Evolutionary conservation across 1,140 invertebrate species (phyloP), one percentile per base, ranked within the genome.

Genomic region (Maniola jurtina): DNA sequence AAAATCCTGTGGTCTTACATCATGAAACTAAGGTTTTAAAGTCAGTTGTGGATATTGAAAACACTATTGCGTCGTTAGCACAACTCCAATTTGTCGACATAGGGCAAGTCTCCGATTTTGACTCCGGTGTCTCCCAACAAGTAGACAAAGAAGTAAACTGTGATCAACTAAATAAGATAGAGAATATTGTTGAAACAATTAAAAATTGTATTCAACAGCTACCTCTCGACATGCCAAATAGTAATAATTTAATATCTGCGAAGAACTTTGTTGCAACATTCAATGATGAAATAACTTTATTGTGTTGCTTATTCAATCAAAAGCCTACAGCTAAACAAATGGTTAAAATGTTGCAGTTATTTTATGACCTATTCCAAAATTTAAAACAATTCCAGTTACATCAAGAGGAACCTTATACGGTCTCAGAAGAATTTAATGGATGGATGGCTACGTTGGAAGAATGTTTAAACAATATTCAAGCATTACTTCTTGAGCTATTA

Each of bases 291-390:
- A 81, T 87, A 61, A 72, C 66, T 4, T 67, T 85, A 36, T 66
- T 88, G 47, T 52, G 69, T 55, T 72, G 60, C 52, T 72, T 88
- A n/a, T 71, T 84, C 42, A 73, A 73, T 11, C 83, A 84, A 70
- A 68, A 61, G 48, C 62, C 71, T 34, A 84, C 64, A 56, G 79
- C 79, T 45, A 87, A 87, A 66, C 79, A 76, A 73, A 68, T 82
- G 11, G 82, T 88, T 54, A 72, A 84, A 64, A 69, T 88, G 14
- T 50, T 84, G 15, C 81, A 88, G 71, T 79, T 84, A 68, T 88
- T 77, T 73, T 77, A 60, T 54, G 68, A 54, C 48, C 35, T 89
- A 6, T 66, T 75, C 62, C 74, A 42, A 68, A 70, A 68, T 8
- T 73, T 86, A 14, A 68, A 75, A 60, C 63, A 79, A 45, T 84